phyloP scores from a whole-genome alignment of 2,113 vertebrate species.

The Lynx canadensis region DNA sequence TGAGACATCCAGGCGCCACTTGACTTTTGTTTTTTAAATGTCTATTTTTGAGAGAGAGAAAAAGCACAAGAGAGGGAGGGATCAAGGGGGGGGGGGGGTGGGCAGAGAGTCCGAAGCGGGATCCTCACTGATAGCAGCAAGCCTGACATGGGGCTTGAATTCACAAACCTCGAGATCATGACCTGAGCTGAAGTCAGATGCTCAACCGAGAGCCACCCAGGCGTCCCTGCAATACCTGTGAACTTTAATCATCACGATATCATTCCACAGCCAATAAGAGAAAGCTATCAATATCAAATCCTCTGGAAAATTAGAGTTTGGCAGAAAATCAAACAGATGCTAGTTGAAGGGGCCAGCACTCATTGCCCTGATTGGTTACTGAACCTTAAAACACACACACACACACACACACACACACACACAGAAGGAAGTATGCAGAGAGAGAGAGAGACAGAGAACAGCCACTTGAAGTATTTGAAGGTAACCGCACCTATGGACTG shows the following conservation, averaged over 20 bases:
- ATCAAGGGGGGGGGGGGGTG: too few relatives aligned
- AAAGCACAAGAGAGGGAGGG: too few relatives aligned
- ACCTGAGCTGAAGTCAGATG: too few relatives aligned
- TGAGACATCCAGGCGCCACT: too few relatives aligned
- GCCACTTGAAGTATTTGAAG: neutral
- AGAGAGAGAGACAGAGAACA: neutral
- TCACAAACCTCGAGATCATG: too few relatives aligned
- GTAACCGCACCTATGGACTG: neutral
- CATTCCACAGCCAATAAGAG: neutral
- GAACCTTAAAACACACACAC: neutral
- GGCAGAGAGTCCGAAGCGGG: too few relatives aligned
- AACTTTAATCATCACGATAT: neutral
- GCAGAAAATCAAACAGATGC: neutral
- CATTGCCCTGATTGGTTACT: neutral
- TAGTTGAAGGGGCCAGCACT: neutral
- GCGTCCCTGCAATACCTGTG: neutral
- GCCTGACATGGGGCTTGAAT: too few relatives aligned
- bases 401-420: neutral
- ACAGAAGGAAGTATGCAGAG: neutral
- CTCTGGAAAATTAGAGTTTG: constrained; percentile 10
- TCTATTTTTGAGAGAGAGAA: too few relatives aligned
- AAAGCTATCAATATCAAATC: neutral
- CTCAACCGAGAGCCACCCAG: too few relatives aligned
- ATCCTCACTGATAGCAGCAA: too few relatives aligned
- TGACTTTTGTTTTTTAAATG: too few relatives aligned